Evolutionary conservation across 2,797 vertebrate species (phyloP).

Genomic region (Sphenodon punctatus): DNA sequence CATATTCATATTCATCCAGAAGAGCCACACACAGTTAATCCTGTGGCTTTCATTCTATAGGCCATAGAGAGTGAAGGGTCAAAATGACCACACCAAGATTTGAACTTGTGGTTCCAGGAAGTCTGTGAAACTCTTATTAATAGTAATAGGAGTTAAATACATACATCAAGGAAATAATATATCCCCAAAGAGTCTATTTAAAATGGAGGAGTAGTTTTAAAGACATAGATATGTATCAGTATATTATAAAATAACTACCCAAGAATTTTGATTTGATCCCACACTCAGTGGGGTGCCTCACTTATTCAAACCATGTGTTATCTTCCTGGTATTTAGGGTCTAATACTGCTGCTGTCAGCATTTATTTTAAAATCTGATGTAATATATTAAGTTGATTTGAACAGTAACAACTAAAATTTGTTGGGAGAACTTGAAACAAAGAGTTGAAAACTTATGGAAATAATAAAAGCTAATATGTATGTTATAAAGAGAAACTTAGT

Average conservation of each 20-base stretch:
- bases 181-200: conserved; percentile 10
- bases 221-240: conserved; percentile 47
- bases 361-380: conserved; percentile 70
- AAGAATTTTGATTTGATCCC: conserved; percentile 49
- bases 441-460: conserved; percentile 70
- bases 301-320: conserved; percentile 63
- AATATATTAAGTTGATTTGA: conserved; percentile 68
- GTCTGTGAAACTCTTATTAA: conserved; percentile 22
- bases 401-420: conserved; percentile 67
- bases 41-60: no score
- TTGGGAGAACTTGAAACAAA: conserved; percentile 64
- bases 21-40: no score
- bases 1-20: no score
- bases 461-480: conserved; percentile 67
- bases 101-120: neutral
- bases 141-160: neutral
- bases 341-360: conserved; percentile 65
- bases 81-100: neutral
- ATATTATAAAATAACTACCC: conserved; percentile 41
- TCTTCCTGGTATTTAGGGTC: conserved; percentile 50
- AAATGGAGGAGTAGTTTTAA: conserved; percentile 35
- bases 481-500: conserved; percentile 55
- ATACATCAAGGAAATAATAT: conserved; percentile 1
- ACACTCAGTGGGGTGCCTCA: neutral
- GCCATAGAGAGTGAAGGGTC: neutral